Evolutionary conservation across 2,797 vertebrate genomes (phyloP).

Genomic region (Cyclopterus lumpus): DNA sequence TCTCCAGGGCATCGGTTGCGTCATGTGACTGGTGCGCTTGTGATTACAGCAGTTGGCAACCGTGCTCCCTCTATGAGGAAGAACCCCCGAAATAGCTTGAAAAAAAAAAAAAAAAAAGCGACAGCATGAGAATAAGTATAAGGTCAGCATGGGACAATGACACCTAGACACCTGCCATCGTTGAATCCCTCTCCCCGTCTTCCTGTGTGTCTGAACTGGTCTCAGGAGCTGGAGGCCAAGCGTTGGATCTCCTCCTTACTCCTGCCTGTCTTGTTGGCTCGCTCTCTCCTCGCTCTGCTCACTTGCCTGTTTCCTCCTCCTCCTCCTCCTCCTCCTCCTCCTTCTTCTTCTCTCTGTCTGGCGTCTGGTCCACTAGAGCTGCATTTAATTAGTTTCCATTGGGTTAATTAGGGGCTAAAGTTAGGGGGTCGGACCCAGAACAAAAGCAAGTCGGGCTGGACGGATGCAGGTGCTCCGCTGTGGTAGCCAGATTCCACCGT

Average conservation of each 20-base stretch:
- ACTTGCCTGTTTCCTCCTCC: constrained; percentile 52
- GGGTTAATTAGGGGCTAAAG: constrained; percentile 86
- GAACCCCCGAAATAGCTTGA: constrained; percentile 61
- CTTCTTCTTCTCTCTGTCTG: constrained; percentile 50
- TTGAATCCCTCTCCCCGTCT: constrained; percentile 19
- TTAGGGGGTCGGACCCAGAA: constrained; percentile 79
- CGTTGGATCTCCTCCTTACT: constrained; percentile 43
- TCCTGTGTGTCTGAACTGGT: constrained; percentile 34
- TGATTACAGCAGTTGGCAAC: constrained; percentile 78
- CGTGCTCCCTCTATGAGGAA: constrained; percentile 34
- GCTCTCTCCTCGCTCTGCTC: constrained; percentile 36
- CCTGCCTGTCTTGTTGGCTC: constrained; percentile 58
- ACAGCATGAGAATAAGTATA: constrained; percentile 32
- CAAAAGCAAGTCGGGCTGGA: constrained; percentile 82
- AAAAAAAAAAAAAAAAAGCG: constrained; percentile 43
- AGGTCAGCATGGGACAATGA: constrained; percentile 50
- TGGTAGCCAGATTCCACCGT: constrained; percentile 81
- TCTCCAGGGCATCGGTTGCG: constrained; percentile 76
- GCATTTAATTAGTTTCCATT: constrained; percentile 87
- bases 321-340: constrained; percentile 9
- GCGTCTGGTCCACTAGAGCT: constrained; percentile 79
- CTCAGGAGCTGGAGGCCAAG: constrained; percentile 56
- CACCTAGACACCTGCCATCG: constrained; percentile 15
- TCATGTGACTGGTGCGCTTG: constrained; percentile 79
- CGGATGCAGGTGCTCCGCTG: constrained; percentile 79